Evolutionary conservation across 2,113 vertebrate genomes (phyloP), one percentile per base, ranked within the genome.

Genomic region (Xenus cinereus): DNA sequence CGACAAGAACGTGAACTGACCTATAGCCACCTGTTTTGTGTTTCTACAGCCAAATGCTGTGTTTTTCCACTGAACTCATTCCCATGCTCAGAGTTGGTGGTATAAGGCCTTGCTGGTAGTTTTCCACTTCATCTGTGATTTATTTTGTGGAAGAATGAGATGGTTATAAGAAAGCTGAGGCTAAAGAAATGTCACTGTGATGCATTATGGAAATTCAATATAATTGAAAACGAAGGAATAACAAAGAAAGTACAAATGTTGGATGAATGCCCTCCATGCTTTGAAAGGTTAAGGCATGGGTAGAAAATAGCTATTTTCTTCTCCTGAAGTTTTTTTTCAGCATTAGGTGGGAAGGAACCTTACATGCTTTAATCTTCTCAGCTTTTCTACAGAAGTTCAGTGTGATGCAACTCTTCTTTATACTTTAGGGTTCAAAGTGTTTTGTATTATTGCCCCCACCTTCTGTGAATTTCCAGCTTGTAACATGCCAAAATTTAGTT

Each of bases 1-100:
- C 3, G 4, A 73, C 41, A 82, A 84, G 73, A 94, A 83, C 0
- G 2, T 86, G 90, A 94, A 74, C 43, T 97, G 84, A 97, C 67
- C 84, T 94, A 91, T 69, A 93, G 87, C 89, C 30, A 96, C 41
- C 72, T 90, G 80, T 30, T 95, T 78, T 89, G 18, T 53, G n/a
- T 81, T 96, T 84, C 68, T 66, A 51, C 35, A 85, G 68, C 79
- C 77, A 90, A 91, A 88, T 67, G 22, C 32, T 77, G 18, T 91
- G 16, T 64, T 90, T 92, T 63, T 83, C 30, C 45, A 50, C 43
- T 93, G 39, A 63, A 48, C 24, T 90, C 54, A 32, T 76, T 93
- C 54, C 37, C 28, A 30, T 35, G 6, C 51, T 95, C 39, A 51
- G 54, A 53, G 32, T 13, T 93, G 48, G 35, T 77, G 33, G 11